Evolutionary conservation across 1,140 invertebrate genomes (phyloP).

Genomic region (Euura saliciscinereae): DNA sequence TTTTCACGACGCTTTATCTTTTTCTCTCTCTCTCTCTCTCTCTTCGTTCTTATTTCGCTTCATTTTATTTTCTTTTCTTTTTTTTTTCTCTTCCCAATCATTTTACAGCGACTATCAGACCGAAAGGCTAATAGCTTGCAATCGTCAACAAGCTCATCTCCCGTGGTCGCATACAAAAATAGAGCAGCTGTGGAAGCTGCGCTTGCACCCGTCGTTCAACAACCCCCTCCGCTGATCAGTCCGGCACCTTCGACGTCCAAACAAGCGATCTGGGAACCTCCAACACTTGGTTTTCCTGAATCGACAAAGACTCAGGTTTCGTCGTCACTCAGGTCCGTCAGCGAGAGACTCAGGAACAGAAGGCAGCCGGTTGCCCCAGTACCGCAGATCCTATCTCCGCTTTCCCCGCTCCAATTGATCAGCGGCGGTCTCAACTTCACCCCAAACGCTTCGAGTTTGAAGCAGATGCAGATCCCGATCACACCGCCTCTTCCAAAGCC

Average conservation of each 20-base stretch:
- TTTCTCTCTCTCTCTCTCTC: not conserved
- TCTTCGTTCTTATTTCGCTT: not conserved
- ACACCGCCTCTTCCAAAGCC: not conserved
- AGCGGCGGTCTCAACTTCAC: not conserved
- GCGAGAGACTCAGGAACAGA: not conserved
- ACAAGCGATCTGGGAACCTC: not conserved
- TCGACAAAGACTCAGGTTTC: not conserved
- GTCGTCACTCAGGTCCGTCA: not conserved
- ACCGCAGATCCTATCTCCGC: not conserved
- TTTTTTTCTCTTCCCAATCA: not conserved
- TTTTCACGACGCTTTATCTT: not conserved
- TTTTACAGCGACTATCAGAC: not conserved
- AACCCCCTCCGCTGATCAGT: not conserved
- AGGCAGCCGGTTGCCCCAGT: not conserved
- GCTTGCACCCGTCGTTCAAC: not conserved
- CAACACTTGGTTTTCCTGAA: not conserved
- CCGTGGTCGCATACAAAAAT: not conserved
- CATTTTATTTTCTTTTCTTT: not conserved
- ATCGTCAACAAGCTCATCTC: not conserved
- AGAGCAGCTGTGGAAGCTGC: not conserved
- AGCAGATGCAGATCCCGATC: not conserved
- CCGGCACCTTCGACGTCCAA: not conserved
- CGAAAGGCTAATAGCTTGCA: not conserved
- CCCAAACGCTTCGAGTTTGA: not conserved
- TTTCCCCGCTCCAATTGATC: not conserved